Conservation (phyloP, 2,888 invertebrate species). For the Synergus japonicus region DNA sequence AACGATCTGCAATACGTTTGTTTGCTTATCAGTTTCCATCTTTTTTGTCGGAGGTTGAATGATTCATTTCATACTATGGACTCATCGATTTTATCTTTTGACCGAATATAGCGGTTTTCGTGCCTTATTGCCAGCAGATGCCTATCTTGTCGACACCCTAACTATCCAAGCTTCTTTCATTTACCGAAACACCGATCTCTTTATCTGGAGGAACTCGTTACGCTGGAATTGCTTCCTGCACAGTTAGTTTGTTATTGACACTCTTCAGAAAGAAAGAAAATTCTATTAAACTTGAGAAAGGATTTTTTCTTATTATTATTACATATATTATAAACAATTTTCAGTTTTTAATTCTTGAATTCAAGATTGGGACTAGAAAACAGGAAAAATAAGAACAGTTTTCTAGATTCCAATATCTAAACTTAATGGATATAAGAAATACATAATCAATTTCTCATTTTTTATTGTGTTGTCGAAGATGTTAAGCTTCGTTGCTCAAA, state of each 20-base stretch:
- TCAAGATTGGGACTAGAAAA: too few relatives aligned
- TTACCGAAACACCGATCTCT: conserved; percentile 58
- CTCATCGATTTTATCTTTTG: conserved; percentile 31
- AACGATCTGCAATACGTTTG: not conserved
- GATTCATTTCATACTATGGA: conserved; percentile 27
- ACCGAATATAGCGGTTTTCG: conserved; percentile 56
- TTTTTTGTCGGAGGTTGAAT: conserved; percentile 26
- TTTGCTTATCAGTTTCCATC: conserved; percentile 24
- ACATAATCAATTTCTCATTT: too few relatives aligned
- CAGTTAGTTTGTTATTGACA: not conserved
- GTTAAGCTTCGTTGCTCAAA: too few relatives aligned
- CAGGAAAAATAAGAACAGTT: too few relatives aligned
- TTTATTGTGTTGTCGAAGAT: too few relatives aligned
- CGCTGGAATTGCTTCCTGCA: conserved; percentile 14
- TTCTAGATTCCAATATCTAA: too few relatives aligned
- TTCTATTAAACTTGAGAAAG: not conserved
- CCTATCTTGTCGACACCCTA: conserved; percentile 68
- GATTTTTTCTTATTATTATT: not conserved
- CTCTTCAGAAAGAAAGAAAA: not conserved
- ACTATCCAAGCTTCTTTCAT: conserved; percentile 57
- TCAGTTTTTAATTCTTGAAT: too few relatives aligned
- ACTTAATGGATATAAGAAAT: too few relatives aligned
- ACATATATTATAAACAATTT: too few relatives aligned
- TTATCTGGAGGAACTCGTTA: conserved; percentile 51
- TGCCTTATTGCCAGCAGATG: conserved; percentile 63